phyloP scores from a whole-genome alignment of 2,888 invertebrate species.

The Drepanosiphum platanoidis region DNA sequence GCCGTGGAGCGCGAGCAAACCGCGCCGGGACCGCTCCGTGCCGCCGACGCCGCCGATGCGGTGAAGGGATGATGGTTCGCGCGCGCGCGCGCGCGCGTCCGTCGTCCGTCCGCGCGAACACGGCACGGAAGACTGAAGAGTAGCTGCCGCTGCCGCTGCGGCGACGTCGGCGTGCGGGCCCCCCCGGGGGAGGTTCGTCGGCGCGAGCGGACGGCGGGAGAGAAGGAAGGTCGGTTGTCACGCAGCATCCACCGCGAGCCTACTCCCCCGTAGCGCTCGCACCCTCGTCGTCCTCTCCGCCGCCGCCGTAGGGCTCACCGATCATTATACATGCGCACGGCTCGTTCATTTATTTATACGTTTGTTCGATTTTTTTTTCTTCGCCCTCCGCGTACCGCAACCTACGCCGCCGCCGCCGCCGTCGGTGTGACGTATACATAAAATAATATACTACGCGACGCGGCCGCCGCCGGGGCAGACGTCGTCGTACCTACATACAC shows the following conservation, averaged over 20 bases:
- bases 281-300: background rate
- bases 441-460: background rate
- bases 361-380: slow-evolving; percentile 58
- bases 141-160: background rate
- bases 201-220: background rate
- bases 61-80: background rate
- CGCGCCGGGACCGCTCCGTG: slow-evolving; percentile 10
- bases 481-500: no score
- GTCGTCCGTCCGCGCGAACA: background rate
- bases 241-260: slow-evolving; percentile 31
- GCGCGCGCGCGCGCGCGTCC: background rate
- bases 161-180: background rate
- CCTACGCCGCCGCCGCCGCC: background rate
- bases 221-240: slow-evolving; percentile 36
- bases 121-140: background rate
- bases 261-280: background rate
- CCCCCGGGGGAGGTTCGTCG: no score
- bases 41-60: no score
- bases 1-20: background rate
- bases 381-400: no score
- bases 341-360: slow-evolving; percentile 56
- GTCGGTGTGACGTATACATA: background rate
- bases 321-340: slow-evolving; percentile 59
- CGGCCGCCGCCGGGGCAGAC: background rate
- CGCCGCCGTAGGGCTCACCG: slow-evolving; percentile 1